Conservation (phyloP, 2,113 vertebrate species). For the Podarcis muralis region DNA sequence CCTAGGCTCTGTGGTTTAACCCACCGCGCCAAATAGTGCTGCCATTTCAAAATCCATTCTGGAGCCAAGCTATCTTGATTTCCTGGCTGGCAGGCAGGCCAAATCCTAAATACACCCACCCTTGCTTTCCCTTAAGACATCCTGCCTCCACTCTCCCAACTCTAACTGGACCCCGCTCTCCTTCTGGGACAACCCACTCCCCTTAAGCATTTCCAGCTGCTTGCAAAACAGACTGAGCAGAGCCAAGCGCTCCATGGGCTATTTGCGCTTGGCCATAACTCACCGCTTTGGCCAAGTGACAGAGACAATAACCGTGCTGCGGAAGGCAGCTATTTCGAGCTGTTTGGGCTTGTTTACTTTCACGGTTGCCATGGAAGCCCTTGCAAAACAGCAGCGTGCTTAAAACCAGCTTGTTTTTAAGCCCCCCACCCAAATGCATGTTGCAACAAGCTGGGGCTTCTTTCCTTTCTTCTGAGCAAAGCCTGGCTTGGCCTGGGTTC, state of each 20-base stretch:
- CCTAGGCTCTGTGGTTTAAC: no score
- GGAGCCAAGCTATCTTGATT: not conserved
- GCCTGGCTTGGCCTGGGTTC: not conserved
- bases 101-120: conserved; percentile 56
- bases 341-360: conserved; percentile 59
- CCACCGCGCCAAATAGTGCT: no score
- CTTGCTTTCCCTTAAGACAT: conserved; percentile 55
- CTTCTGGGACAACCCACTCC: conserved; percentile 55
- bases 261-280: conserved; percentile 67
- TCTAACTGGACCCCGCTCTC: conserved; percentile 53
- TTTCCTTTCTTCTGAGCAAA: not conserved
- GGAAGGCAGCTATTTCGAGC: conserved; percentile 65
- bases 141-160: not conserved
- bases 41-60: not conserved
- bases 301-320: conserved; percentile 64
- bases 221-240: conserved; percentile 61
- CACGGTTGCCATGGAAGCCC: conserved; percentile 57
- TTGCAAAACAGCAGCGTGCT: conserved; percentile 3
- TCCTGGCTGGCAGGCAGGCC: conserved; percentile 2
- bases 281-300: conserved; percentile 62
- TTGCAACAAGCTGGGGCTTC: not conserved
- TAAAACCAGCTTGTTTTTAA: not conserved
- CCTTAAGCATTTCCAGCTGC: conserved; percentile 71
- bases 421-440: no score
- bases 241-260: conserved; percentile 64